phyloP scores from a whole-genome alignment of 2,113 vertebrate genomes.

The Onychorhynchus coronatus region DNA sequence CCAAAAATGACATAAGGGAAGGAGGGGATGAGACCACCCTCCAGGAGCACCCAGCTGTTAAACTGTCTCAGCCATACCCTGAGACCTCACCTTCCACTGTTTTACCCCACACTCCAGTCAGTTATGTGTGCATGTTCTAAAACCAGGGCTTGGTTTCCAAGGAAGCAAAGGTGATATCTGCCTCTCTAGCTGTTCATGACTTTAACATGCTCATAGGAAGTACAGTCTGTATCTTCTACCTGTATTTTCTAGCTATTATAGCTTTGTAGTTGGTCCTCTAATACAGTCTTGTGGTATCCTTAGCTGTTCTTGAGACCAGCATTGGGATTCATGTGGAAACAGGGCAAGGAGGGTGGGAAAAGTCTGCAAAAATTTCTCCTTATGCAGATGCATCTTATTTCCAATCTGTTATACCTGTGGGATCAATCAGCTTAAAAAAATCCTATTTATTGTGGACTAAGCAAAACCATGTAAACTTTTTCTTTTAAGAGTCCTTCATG shows the following conservation, averaged over 20 bases:
- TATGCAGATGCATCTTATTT: not conserved
- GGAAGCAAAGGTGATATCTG: not conserved
- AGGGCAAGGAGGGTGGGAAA: rapidly evolving
- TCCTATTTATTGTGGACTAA: not conserved
- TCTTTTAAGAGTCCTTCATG: constrained; percentile 83
- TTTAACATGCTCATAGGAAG: not conserved
- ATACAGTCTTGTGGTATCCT: not conserved
- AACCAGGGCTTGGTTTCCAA: not conserved
- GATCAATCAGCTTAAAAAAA: not conserved
- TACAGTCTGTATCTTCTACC: not conserved
- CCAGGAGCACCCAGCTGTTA: not conserved
- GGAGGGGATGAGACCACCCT: not conserved
- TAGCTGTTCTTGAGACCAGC: not conserved
- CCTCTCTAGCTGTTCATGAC: not conserved
- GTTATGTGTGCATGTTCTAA: not conserved
- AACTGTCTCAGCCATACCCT: not conserved
- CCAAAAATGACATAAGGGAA: not conserved
- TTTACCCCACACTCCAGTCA: not conserved
- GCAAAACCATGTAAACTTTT: not conserved
- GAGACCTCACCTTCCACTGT: not conserved
- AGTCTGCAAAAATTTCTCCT: not conserved
- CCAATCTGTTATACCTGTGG: not conserved
- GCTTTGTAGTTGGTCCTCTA: not conserved
- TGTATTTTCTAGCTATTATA: not conserved
- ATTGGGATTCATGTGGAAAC: not conserved